Evolutionary conservation across 2,797 vertebrate genomes (phyloP).

Genomic region (Chloroceryle inda): DNA sequence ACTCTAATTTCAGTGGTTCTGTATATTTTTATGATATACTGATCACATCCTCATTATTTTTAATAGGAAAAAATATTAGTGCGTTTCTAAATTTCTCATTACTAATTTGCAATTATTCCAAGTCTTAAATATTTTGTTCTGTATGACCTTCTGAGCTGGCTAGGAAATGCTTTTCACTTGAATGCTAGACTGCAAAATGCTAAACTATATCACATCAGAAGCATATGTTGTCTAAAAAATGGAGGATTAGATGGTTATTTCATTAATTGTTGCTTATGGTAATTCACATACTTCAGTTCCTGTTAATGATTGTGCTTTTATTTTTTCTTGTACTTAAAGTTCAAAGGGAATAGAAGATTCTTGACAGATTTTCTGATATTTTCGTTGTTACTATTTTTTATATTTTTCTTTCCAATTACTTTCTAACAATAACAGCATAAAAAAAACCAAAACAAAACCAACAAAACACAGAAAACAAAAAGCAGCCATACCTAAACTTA

Average conservation of each 20-base stretch:
- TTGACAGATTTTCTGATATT: neutral
- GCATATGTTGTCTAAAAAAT: neutral
- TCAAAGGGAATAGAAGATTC: neutral
- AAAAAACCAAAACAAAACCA: neutral
- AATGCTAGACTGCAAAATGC: neutral
- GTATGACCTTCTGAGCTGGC: neutral
- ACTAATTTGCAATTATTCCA: neutral
- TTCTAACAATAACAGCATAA: neutral
- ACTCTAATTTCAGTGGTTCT: neutral
- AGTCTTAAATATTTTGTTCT: neutral
- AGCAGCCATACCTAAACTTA: rapidly evolving
- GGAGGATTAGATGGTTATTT: neutral
- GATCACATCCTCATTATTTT: neutral
- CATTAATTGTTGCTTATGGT: neutral
- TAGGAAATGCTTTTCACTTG: neutral
- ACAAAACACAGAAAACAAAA: neutral
- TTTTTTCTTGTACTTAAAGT: neutral
- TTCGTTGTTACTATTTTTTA: neutral
- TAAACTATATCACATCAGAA: neutral
- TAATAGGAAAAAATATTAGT: neutral
- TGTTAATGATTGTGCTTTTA: neutral
- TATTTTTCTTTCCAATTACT: neutral
- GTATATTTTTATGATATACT: neutral
- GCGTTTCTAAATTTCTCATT: neutral
- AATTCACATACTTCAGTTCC: neutral